Conservation (phyloP, 2,113 vertebrate genomes). For the Lucifuga dentata region DNA sequence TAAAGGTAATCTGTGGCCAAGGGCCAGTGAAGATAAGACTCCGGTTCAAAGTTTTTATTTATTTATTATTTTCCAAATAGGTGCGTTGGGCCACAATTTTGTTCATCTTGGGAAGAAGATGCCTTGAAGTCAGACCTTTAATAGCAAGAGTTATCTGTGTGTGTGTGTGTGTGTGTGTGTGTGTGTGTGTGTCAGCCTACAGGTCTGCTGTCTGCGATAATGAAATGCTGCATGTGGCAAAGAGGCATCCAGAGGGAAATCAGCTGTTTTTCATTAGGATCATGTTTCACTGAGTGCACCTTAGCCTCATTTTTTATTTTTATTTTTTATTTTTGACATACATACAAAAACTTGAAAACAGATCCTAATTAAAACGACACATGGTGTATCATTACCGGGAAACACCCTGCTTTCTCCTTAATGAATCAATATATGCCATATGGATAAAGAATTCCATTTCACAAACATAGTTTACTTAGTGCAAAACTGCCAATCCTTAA, state of each 20-base stretch:
- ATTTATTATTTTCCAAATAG: slow-evolving; percentile 12
- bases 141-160: slow-evolving; percentile 42
- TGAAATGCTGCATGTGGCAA: slow-evolving; percentile 60
- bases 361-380: slow-evolving; percentile 55
- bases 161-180: slow-evolving; percentile 7
- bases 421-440: slow-evolving; percentile 40
- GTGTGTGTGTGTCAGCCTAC: slow-evolving; percentile 19
- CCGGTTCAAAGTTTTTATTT: not conserved
- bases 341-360: slow-evolving; percentile 43
- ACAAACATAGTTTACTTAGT: slow-evolving; percentile 49
- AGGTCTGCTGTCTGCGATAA: slow-evolving; percentile 58
- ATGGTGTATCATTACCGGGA: slow-evolving; percentile 55
- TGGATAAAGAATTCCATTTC: slow-evolving; percentile 57
- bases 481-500: no score
- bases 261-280: slow-evolving; percentile 64
- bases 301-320: slow-evolving; percentile 46
- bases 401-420: slow-evolving; percentile 54
- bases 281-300: slow-evolving; percentile 49
- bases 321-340: no score
- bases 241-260: slow-evolving; percentile 45
- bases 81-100: not conserved
- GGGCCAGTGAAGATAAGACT: not conserved
- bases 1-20: not conserved
- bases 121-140: slow-evolving; percentile 49
- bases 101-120: slow-evolving; percentile 15